Conservation (phyloP, 2,888 invertebrate genomes). For the Torymus auratus region DNA sequence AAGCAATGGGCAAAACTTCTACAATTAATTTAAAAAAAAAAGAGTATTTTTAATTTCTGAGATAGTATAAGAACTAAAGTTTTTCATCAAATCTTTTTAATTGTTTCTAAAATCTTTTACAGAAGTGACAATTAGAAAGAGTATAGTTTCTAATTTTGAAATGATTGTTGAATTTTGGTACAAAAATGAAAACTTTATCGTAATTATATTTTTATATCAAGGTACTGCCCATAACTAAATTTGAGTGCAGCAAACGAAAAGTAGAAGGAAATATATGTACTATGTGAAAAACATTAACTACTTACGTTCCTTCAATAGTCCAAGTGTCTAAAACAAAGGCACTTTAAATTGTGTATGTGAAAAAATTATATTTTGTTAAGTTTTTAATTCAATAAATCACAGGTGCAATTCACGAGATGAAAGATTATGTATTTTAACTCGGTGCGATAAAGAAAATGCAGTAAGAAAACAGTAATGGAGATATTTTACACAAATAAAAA, state of each 20-base stretch:
- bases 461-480: slow-evolving; percentile 21
- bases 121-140: background rate
- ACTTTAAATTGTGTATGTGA: slow-evolving; percentile 22
- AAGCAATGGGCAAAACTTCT: too few relatives aligned
- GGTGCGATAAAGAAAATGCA: slow-evolving; percentile 3
- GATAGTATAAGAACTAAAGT: too few relatives aligned
- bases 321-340: slow-evolving; percentile 21
- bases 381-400: slow-evolving; percentile 30
- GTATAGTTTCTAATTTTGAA: background rate
- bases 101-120: background rate
- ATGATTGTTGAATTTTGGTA: background rate
- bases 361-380: slow-evolving; percentile 47
- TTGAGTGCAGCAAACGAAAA: slow-evolving; percentile 15
- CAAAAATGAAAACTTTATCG: background rate
- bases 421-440: slow-evolving; percentile 40
- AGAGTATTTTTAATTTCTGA: too few relatives aligned
- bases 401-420: slow-evolving; percentile 27
- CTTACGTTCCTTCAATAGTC: slow-evolving; percentile 21
- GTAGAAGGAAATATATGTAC: slow-evolving; percentile 3
- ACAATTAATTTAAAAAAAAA: too few relatives aligned
- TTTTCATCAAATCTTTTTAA: too few relatives aligned
- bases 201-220: background rate
- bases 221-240: background rate
- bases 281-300: slow-evolving; percentile 23
- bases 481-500: slow-evolving; percentile 43